Evolutionary conservation across 2,888 invertebrate genomes (phyloP).

Genomic region (Drosophila multiciliata): DNA sequence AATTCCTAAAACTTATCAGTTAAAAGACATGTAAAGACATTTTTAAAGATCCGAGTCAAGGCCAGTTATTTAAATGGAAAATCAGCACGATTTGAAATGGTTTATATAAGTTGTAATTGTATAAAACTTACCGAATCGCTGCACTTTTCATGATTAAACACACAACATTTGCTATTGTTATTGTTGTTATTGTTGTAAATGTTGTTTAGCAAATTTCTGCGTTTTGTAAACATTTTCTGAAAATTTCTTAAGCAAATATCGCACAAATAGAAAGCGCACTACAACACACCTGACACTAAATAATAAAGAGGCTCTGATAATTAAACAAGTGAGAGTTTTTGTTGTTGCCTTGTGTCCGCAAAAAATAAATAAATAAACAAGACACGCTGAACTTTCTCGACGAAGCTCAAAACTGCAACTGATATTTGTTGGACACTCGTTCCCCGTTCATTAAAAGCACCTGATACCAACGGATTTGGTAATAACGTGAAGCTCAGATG

Average conservation of each 20-base stretch:
- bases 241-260: slow-evolving; percentile 33
- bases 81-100: slow-evolving; percentile 40
- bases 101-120: slow-evolving; percentile 18
- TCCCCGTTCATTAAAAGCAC: slow-evolving; percentile 39
- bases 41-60: slow-evolving; percentile 23
- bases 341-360: slow-evolving; percentile 14
- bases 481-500: slow-evolving; percentile 21
- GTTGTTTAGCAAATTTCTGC: slow-evolving; percentile 69
- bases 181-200: slow-evolving; percentile 58
- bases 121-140: slow-evolving; percentile 70
- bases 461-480: background rate
- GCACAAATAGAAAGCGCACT: slow-evolving; percentile 64
- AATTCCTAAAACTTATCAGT: background rate
- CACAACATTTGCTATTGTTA: slow-evolving; percentile 56
- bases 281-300: slow-evolving; percentile 20
- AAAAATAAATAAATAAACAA: slow-evolving; percentile 26
- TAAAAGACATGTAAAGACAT: background rate
- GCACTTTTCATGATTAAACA: slow-evolving; percentile 62
- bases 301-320: slow-evolving; percentile 61
- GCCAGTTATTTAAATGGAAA: slow-evolving; percentile 8
- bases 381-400: slow-evolving; percentile 71
- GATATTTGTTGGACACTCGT: slow-evolving; percentile 39
- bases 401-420: slow-evolving; percentile 76
- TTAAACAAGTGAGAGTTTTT: slow-evolving; percentile 76
- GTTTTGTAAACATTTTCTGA: slow-evolving; percentile 77